Evolutionary conservation across 2,797 vertebrate genomes (phyloP).

Genomic region (Anguilla pacifica): DNA sequence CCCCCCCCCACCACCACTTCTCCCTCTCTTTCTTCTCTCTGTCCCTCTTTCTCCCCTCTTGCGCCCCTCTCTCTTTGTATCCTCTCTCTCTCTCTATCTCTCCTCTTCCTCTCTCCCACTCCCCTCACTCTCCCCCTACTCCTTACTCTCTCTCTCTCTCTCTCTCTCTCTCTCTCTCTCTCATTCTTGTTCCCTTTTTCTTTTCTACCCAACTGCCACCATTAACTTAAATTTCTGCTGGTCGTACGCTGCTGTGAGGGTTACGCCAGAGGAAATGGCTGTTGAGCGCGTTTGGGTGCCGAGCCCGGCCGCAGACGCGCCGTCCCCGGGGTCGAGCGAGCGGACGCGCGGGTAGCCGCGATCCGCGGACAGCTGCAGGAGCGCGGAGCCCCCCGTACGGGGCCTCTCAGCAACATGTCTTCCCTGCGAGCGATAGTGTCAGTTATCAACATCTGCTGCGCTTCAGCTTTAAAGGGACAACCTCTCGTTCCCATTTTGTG

Average conservation of each 20-base stretch:
- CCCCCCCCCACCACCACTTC: neutral
- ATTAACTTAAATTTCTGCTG: conserved; percentile 77
- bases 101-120: neutral
- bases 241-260: conserved; percentile 79
- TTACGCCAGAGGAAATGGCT: conserved; percentile 83
- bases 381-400: conserved; percentile 64
- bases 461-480: conserved; percentile 71
- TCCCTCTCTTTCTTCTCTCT: conserved; percentile 67
- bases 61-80: conserved; percentile 20
- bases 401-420: conserved; percentile 66
- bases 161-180: conserved; percentile 35
- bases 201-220: conserved; percentile 31
- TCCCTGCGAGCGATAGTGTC: conserved; percentile 68
- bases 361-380: conserved; percentile 79
- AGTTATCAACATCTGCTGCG: conserved; percentile 83
- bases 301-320: conserved; percentile 71
- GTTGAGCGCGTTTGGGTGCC: conserved; percentile 57
- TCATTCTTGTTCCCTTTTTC: conserved; percentile 34
- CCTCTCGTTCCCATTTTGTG: conserved; percentile 55
- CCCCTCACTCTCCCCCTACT: neutral
- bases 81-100: conserved; percentile 41
- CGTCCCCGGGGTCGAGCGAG: conserved; percentile 74
- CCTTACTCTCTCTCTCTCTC: conserved; percentile 10
- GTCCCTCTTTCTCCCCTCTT: conserved; percentile 67
- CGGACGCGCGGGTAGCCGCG: conserved; percentile 75